Base-by-base conservation (phyloP, 2,113 vertebrate species). In the Eptatretus burgeri region DNA sequence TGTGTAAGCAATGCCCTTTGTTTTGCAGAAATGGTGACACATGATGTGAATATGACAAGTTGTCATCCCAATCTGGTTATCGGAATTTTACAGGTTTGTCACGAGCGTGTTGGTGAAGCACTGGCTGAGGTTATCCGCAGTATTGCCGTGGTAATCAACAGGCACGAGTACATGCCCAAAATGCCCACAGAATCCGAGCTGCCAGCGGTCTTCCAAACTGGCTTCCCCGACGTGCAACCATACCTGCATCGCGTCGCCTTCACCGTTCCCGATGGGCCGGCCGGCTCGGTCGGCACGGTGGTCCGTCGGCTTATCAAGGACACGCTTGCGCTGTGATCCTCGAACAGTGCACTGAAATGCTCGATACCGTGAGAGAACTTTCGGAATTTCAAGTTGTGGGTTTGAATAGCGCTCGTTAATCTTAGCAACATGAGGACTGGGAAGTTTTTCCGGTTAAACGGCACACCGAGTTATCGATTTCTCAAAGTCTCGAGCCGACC, bases 181-280 rank as follows among this genome's bases (percentile, higher is more conserved):
- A 98, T 98, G 91, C 91, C 91, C 71, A 95, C 87, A 1, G 86
- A 95, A 73, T 94, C 85, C 0, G 91, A 98, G 70, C 85, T 95
- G 77, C 86, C 93, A 78, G 94, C 91, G 1, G 91, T 98, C 62
- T 98, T 98, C 1, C 88, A 98, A 74, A 98, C 85, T 2, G 81
- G 83, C 68, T 74, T 95, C 67, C 84, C 81, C 71, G 91, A 98
- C 10, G 89, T 94, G 64, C 91, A 98, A 74, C 91, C 89, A 5
- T 98, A 98, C 72, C 77, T 95, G 53, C 84, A 98, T 74, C 95
- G 95, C 76, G 89, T 93, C 73, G 84, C 82, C 20, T 95, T 77
- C 70, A 87, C 95, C 73, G 91, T 98, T 76, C 94, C 89, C 0
- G 91, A 94, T 65, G 78, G 80, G 5, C 75, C 94, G 68, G 86